phyloP scores from a whole-genome alignment of 2,797 vertebrate genomes.

The Cercopithecus mitis region DNA sequence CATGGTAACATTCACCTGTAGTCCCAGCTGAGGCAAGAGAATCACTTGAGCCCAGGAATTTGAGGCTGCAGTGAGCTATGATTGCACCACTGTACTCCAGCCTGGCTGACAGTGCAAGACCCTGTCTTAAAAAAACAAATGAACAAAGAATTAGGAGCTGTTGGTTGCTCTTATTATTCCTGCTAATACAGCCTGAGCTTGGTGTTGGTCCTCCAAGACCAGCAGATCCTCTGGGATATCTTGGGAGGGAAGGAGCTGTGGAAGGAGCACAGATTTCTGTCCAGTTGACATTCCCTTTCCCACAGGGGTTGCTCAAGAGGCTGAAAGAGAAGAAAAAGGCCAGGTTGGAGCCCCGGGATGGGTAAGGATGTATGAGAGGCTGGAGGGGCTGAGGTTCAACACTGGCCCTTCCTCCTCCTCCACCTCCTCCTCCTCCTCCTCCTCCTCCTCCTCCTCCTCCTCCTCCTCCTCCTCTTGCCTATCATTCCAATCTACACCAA shows the following conservation, averaged over 20 bases:
- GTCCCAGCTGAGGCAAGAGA: not conserved
- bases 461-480: not conserved
- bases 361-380: conserved; percentile 56
- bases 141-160: not conserved
- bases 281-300: not conserved
- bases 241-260: not conserved
- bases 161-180: not conserved
- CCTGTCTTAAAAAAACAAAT: not conserved
- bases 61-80: not conserved
- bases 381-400: not conserved
- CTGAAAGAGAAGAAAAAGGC: conserved; percentile 78
- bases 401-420: rapidly evolving
- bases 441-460: too few relatives aligned
- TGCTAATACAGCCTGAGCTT: not conserved
- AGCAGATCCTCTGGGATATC: not conserved
- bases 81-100: not conserved
- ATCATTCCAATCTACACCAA: not conserved
- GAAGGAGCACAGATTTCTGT: not conserved
- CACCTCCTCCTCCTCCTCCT: not conserved
- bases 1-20: not conserved
- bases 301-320: conserved; percentile 80
- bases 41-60: not conserved
- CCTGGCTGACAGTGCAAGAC: not conserved
- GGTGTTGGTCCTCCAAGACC: not conserved
- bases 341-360: conserved; percentile 35